Percentiles rank a stretch among this genome's conserved stretches.
These are phyloP conservation scores for Zaprionus vittiger DNA, from an alignment of 1,140 invertebrate species.

Conservation along the genomic window DNA sequence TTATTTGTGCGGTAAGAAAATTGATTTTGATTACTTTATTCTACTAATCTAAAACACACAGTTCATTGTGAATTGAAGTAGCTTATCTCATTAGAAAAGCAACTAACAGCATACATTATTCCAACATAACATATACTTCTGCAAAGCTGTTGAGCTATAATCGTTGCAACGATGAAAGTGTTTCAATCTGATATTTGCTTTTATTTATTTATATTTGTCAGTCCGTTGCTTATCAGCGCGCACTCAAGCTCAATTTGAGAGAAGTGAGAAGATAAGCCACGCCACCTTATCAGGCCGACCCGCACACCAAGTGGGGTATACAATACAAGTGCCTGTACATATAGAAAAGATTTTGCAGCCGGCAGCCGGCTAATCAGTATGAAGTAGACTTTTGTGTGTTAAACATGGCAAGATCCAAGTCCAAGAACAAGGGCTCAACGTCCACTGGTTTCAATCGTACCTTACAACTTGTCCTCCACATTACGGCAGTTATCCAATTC, in stretches of 20 bases:
- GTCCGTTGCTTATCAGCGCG: slow-evolving; percentile 39
- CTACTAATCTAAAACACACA: too few species aligned
- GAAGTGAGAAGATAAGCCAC: slow-evolving; percentile 45
- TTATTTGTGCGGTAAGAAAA: slow-evolving; percentile 90
- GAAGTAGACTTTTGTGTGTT: slow-evolving; percentile 48
- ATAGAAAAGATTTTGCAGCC: slow-evolving; percentile 16
- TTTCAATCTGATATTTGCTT: slow-evolving; percentile 48
- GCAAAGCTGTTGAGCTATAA: background rate
- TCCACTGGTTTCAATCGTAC: slow-evolving; percentile 61
- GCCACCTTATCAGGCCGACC: slow-evolving; percentile 50
- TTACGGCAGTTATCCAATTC: slow-evolving; percentile 69
- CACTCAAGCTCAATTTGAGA: slow-evolving; percentile 5
- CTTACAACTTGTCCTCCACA: slow-evolving; percentile 62
- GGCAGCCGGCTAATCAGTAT: slow-evolving; percentile 63
- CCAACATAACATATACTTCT: background rate
- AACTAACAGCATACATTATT: background rate
- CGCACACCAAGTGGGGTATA: slow-evolving; percentile 16
- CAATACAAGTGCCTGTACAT: slow-evolving; percentile 1
- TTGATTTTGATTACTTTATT: background rate
- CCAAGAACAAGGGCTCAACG: slow-evolving; percentile 67
- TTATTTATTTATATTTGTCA: slow-evolving; percentile 12
- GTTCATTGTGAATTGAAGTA: background rate
- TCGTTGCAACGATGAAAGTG: slow-evolving; percentile 24
- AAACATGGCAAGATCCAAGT: slow-evolving; percentile 65
- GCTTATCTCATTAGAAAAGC: background rate